Base-by-base conservation (phyloP, 2,113 vertebrate genomes). In the Pholis gunnellus region DNA sequence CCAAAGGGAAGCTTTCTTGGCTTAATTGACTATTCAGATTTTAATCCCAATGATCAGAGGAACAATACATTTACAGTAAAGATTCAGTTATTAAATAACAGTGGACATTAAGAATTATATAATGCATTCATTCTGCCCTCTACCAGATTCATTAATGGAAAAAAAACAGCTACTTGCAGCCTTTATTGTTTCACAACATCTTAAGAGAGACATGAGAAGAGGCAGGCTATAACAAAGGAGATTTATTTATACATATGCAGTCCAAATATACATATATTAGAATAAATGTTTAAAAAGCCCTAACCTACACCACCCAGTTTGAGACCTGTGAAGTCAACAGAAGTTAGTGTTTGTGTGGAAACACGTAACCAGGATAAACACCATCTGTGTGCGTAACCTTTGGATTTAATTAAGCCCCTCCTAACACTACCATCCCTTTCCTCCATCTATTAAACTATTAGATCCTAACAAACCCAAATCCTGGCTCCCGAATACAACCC, bases 251-350 rank as follows among this genome's bases (percentile, higher is more conserved):
- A 92, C 78, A 91, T 81, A 90, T 87, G 88, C 75, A 76, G 87
- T 92, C 86, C 90, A 94, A 92, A 94, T 93, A 93, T 91, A 94
- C 93, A 95, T 81, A 91, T 85, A 89, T 86, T 78, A 83, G 78
- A 93, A 90, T 89, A 87, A 87, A 85, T 79, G 88, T 81, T 71
- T 85, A 88, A 88, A 89, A 91, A 91, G 77, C 76, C 74, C 78
- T 65, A 75, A 86, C 85, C 81, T 75, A 87, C 81, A 82, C 84
- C 91, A 88, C 85, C 84, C 88, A 86, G 81, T 88, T 90, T 70
- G 90, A 87, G 85, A 87, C 79, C 84, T 75, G 75, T 84, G 82
- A 88, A 76, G 76, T 75, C 61, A 38, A 83, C 82, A 88, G 75
- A 78, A 76, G 85, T 84, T 77, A 79, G 70, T 75, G 87, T 78